A percentile compares a stretch with the other conserved stretches of the same genome.
Conservation (phyloP, 2,888 invertebrate genomes). For the Diploptera punctata region DNA sequence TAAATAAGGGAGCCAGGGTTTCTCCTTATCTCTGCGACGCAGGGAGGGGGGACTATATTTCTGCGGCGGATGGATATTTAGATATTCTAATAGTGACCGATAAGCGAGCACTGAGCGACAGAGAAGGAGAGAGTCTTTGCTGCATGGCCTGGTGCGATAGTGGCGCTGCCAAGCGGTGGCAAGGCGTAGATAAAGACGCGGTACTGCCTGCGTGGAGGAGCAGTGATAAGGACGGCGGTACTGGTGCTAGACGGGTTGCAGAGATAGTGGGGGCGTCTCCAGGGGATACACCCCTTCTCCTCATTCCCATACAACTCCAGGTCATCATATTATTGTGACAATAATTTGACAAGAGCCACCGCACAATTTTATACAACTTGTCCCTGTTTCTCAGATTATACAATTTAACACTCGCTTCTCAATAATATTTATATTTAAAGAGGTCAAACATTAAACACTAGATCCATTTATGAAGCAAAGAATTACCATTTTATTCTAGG, state of each 20-base stretch:
- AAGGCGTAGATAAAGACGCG: slow-evolving; percentile 30
- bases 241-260: slow-evolving; percentile 36
- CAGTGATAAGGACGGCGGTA: slow-evolving; percentile 39
- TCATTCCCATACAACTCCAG: not conserved
- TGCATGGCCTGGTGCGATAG: slow-evolving; percentile 41
- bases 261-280: slow-evolving; percentile 35
- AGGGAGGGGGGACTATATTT: slow-evolving; percentile 43
- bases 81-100: slow-evolving; percentile 52
- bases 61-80: slow-evolving; percentile 50
- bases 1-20: slow-evolving; percentile 43
- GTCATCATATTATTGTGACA: slow-evolving; percentile 18
- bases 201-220: slow-evolving; percentile 25
- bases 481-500: too few species aligned
- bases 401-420: too few species aligned
- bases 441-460: too few species aligned
- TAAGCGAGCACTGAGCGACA: slow-evolving; percentile 44
- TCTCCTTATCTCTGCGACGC: slow-evolving; percentile 34
- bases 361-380: not conserved
- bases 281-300: not conserved
- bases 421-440: too few species aligned
- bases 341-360: slow-evolving; percentile 8
- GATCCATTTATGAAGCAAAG: too few species aligned
- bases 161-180: slow-evolving; percentile 36
- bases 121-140: slow-evolving; percentile 36
- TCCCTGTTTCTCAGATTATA: too few species aligned